Conservation (phyloP, 2,797 vertebrate genomes). For the Coluber constrictor region DNA sequence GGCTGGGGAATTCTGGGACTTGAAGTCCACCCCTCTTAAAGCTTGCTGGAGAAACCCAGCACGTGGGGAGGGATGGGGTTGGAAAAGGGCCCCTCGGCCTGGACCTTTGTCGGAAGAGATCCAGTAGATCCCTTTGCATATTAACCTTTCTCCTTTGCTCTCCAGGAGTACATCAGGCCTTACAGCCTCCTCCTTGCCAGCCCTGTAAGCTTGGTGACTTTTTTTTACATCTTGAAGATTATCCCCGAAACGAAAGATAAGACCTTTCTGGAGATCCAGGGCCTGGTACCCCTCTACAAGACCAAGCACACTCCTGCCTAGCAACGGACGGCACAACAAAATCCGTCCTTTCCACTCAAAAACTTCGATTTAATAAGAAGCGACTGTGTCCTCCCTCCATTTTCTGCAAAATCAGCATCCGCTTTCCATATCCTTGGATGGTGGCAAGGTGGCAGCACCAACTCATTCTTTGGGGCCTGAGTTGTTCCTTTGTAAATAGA, state of each 20-base stretch:
- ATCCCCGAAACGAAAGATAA: neutral
- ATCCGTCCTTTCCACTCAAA: neutral
- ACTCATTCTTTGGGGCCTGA: neutral
- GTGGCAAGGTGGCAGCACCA: neutral
- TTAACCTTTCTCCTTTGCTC: neutral
- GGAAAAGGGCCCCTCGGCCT: neutral
- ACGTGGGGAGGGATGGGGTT: too few relatives aligned
- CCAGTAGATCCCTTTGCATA: neutral
- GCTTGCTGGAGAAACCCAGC: too few relatives aligned
- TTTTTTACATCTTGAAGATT: neutral
- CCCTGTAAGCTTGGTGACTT: neutral
- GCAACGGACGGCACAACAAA: fast-evolving
- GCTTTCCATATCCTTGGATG: neutral
- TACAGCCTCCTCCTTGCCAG: neutral
- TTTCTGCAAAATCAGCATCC: neutral
- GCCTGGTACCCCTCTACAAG: fast-evolving
- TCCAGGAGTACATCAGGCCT: neutral
- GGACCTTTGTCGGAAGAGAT: neutral
- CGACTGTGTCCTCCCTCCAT: neutral
- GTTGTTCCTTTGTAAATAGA: neutral
- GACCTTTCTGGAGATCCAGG: conserved; percentile 11
- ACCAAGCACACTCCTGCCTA: fast-evolving
- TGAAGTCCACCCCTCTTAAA: neutral
- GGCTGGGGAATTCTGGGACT: too few relatives aligned
- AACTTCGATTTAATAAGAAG: neutral